phyloP scores from a whole-genome alignment of 2,797 vertebrate genomes.

The Acestrorhynchus altus region DNA sequence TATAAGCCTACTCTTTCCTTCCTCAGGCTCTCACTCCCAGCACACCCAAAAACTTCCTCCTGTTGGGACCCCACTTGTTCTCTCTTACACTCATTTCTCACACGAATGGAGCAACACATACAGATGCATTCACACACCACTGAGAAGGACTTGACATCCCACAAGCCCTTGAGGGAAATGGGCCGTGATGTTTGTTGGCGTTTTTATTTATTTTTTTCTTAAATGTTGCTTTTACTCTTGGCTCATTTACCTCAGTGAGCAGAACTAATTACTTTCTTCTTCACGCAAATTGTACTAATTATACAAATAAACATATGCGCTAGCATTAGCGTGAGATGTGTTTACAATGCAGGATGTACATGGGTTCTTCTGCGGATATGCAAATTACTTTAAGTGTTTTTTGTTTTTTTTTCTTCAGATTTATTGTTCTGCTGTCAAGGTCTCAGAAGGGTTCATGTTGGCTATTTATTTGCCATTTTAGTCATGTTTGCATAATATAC shows the following conservation, averaged over 20 bases:
- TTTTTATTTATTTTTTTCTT: background rate
- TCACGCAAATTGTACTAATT: background rate
- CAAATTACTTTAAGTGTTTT: background rate
- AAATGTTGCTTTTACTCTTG: conserved; percentile 3
- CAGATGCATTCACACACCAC: background rate
- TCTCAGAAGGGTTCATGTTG: background rate
- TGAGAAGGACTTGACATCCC: conserved; percentile 12
- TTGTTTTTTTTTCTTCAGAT: background rate
- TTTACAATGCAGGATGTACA: background rate
- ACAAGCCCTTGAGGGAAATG: conserved; percentile 20
- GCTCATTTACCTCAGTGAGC: background rate
- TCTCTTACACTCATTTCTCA: background rate
- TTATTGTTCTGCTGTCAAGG: background rate
- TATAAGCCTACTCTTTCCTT: background rate
- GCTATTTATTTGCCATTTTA: conserved; percentile 9
- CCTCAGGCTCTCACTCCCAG: conserved; percentile 56
- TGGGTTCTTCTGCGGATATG: conserved; percentile 24
- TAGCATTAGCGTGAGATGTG: background rate
- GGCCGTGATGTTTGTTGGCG: background rate
- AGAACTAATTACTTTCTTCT: conserved; percentile 16
- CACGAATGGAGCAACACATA: background rate
- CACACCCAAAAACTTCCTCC: conserved; percentile 48
- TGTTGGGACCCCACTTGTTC: conserved; percentile 14
- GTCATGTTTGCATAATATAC: conserved; percentile 27
- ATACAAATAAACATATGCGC: conserved; percentile 4